Evolutionary conservation across 2,113 vertebrate species (phyloP).

Genomic region (Sylvilagus bachmani): DNA sequence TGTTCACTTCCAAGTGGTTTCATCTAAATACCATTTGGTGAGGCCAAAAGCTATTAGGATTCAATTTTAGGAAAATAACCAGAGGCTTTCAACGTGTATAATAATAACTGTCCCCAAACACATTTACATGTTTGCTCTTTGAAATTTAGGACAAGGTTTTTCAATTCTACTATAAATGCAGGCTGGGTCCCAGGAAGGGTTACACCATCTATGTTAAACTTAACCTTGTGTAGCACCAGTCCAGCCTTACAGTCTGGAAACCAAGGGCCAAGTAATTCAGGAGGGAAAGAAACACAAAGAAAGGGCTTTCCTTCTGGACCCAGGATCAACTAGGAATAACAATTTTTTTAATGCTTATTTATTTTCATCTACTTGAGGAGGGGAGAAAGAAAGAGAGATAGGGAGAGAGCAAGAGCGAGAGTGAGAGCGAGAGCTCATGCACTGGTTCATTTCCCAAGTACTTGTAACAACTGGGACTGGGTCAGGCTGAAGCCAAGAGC

Average conservation of each 20-base stretch:
- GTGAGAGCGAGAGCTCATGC: too few species aligned
- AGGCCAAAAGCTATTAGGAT: neutral
- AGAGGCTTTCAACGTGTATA: neutral
- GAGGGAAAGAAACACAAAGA: neutral
- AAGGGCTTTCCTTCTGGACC: neutral
- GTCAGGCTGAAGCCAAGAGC: too few species aligned
- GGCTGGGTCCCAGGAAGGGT: neutral
- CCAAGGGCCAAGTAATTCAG: neutral
- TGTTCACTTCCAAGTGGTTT: conserved; percentile 21
- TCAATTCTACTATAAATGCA: neutral
- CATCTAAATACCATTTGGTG: neutral
- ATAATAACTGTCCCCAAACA: conserved; percentile 1
- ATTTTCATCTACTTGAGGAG: too few species aligned
- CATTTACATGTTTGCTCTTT: conserved; percentile 13
- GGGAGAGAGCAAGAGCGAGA: too few species aligned
- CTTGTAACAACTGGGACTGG: too few species aligned
- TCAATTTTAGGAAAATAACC: conserved; percentile 44
- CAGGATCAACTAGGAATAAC: neutral
- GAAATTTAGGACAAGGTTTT: conserved; percentile 36
- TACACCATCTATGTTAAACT: conserved; percentile 14
- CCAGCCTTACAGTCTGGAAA: conserved; percentile 24
- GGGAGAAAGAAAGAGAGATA: too few species aligned
- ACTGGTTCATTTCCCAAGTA: too few species aligned
- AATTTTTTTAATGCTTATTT: too few species aligned
- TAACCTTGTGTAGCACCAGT: neutral